These are phyloP conservation scores for Zophobas atratus DNA, from an alignment of 1,140 invertebrate species.

Conservation along the genomic window DNA sequence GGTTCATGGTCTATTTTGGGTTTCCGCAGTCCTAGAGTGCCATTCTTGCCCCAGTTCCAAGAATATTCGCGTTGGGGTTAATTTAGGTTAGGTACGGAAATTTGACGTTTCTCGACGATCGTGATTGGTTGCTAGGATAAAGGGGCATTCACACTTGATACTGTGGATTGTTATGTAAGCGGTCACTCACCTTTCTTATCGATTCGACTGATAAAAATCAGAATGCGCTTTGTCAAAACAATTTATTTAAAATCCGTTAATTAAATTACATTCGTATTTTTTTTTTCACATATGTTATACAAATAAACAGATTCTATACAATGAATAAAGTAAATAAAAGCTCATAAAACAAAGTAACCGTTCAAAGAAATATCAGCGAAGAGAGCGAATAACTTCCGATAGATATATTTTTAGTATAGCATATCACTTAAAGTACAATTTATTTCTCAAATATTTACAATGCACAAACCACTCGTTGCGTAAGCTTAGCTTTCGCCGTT, in stretches of 20 bases:
- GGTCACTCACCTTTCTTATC: too few relatives aligned
- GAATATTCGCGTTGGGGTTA: conserved; percentile 1
- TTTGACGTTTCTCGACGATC: background rate
- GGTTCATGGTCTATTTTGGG: background rate
- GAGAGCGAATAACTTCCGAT: background rate
- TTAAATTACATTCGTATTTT: conserved; percentile 36
- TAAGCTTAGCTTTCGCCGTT: too few relatives aligned
- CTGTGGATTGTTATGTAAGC: too few relatives aligned
- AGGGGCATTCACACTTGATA: background rate
- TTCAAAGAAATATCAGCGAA: conserved; percentile 27
- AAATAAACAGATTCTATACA: conserved; percentile 43
- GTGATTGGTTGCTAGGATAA: conserved; percentile 1
- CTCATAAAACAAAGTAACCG: conserved; percentile 21
- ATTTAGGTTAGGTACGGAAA: conserved; percentile 13
- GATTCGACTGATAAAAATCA: too few relatives aligned
- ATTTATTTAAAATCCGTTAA: conserved; percentile 41
- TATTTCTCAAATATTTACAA: conserved; percentile 36
- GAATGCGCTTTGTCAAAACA: conserved; percentile 18
- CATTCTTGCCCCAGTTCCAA: conserved; percentile 1
- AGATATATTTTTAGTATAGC: conserved; percentile 38
- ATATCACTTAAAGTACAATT: conserved; percentile 43
- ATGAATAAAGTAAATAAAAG: conserved; percentile 30
- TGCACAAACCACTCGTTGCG: conserved; percentile 11
- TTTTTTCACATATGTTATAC: conserved; percentile 36
- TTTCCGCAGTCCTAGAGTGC: background rate